Base-by-base conservation (phyloP, 2,888 invertebrate genomes). In the Cryptocheilus praepositus region DNA sequence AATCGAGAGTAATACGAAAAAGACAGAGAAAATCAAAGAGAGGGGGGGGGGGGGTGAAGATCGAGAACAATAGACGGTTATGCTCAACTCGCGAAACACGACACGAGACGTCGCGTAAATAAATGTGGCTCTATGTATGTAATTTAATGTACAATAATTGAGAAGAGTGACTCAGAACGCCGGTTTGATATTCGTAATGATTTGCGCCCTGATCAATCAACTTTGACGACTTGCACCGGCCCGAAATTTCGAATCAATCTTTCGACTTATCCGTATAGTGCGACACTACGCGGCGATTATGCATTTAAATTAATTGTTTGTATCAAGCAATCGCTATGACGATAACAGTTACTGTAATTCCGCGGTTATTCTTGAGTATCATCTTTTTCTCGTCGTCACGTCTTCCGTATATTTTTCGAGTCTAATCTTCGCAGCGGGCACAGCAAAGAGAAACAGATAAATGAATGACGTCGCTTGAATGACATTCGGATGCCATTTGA, bases 101-200 rank as follows among this genome's bases (percentile, higher is more conserved):
- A 25, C 11, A 43, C 58, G 49, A 53, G 25, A 25, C 55, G 60
- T 57, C 60, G 67, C 63, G 67, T 67, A 65, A 73, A 70, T 74
- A 73, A 83, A 73, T 76, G 77, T 79, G 77, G 69, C 76, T 78
- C 70, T 73, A 72, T 76, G 74, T 74, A 67, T 75, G 71, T 70
- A 70, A 80, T 74, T 69, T 70, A 69, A 67, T 72, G 72, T 75
- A 73, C 57, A 71, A 71, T 76, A 71, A 76, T 59, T 53, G 44
- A 36, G 46, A 61, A 13, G 21, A 61, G 61, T 61, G 61, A 49
- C 28, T 21, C 59, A 58, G 63, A 22, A 61, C 62, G 58, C n/a
- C n/a, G 13, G 18, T 3, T 28, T 22, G 21, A 46, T 36, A 28
- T 13, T 36, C 36, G 36, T 11, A 7, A 36, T 11, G 13, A 11